Evolutionary conservation across 2,888 invertebrate genomes (phyloP).

Genomic region (Cheilosia scutellata): DNA sequence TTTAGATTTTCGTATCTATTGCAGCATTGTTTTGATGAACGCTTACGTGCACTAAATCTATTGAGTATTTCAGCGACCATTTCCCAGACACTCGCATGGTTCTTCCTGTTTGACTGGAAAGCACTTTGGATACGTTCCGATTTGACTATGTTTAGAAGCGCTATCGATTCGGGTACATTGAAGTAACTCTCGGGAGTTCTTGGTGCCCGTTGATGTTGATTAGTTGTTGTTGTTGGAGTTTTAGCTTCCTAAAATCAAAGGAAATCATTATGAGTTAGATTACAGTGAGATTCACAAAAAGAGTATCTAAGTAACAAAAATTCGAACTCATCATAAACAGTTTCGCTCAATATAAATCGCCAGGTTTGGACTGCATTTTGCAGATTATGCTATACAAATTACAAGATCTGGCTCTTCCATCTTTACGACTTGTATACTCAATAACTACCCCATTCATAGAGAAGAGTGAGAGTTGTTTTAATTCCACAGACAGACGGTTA

Average conservation of each 20-base stretch:
- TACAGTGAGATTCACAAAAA: background rate
- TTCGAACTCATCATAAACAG: no score
- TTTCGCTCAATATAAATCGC: no score
- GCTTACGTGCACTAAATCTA: conserved; percentile 82
- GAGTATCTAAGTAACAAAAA: no score
- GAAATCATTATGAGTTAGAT: background rate
- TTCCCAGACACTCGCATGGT: conserved; percentile 84
- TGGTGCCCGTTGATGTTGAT: conserved; percentile 83
- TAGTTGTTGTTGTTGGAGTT: conserved; percentile 77
- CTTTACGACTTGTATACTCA: no score
- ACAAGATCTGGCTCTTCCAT: no score
- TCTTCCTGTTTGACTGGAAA: conserved; percentile 84
- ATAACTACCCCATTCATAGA: no score
- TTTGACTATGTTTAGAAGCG: conserved; percentile 83
- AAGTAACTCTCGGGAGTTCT: conserved; percentile 83
- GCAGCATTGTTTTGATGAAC: conserved; percentile 83
- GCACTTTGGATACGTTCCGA: conserved; percentile 83
- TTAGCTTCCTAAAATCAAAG: conserved; percentile 80
- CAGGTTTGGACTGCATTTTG: no score
- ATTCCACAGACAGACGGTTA: no score
- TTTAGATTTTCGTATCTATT: conserved; percentile 84
- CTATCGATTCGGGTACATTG: conserved; percentile 84
- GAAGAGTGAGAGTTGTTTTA: no score
- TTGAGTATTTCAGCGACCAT: conserved; percentile 84
- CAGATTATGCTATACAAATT: no score